Evolutionary conservation across 2,888 invertebrate species (phyloP).

Genomic region (Drosophila ustulata): DNA sequence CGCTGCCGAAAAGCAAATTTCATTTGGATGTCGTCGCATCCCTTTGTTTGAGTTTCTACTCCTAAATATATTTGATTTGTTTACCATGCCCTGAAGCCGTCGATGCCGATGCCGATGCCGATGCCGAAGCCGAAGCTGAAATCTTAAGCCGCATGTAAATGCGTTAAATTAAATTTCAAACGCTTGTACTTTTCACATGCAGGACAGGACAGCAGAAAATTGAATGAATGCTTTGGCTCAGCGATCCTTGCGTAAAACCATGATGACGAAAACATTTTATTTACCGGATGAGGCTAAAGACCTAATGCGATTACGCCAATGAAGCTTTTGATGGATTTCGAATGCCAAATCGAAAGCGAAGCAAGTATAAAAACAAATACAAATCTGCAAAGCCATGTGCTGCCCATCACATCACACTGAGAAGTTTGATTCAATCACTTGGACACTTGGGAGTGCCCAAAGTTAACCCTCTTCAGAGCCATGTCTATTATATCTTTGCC

Average conservation of each 20-base stretch:
- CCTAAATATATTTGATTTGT: slow-evolving; percentile 80
- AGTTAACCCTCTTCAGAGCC: neutral
- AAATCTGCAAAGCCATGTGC: slow-evolving; percentile 8
- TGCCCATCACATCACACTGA: slow-evolving; percentile 1
- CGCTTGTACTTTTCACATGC: slow-evolving; percentile 70
- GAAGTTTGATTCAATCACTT: slow-evolving; percentile 6
- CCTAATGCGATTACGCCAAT: slow-evolving; percentile 72
- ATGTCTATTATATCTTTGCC: neutral
- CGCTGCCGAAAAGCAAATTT: slow-evolving; percentile 65
- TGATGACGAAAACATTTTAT: slow-evolving; percentile 35
- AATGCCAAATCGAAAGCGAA: slow-evolving; percentile 6
- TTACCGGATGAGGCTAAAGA: slow-evolving; percentile 48
- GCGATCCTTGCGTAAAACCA: slow-evolving; percentile 10
- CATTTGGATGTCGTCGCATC: slow-evolving; percentile 62
- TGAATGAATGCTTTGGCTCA: slow-evolving; percentile 15
- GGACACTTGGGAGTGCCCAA: neutral
- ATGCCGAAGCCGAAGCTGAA: slow-evolving; percentile 58
- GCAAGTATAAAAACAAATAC: neutral
- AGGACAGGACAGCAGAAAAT: slow-evolving; percentile 33
- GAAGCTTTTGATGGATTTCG: slow-evolving; percentile 41
- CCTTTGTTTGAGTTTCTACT: slow-evolving; percentile 72
- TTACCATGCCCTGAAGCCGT: slow-evolving; percentile 76
- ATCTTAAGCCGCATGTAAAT: slow-evolving; percentile 82
- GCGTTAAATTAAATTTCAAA: slow-evolving; percentile 82
- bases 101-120: slow-evolving; percentile 35